Conservation (phyloP, 2,797 vertebrate genomes). For the Garrulus glandarius region DNA sequence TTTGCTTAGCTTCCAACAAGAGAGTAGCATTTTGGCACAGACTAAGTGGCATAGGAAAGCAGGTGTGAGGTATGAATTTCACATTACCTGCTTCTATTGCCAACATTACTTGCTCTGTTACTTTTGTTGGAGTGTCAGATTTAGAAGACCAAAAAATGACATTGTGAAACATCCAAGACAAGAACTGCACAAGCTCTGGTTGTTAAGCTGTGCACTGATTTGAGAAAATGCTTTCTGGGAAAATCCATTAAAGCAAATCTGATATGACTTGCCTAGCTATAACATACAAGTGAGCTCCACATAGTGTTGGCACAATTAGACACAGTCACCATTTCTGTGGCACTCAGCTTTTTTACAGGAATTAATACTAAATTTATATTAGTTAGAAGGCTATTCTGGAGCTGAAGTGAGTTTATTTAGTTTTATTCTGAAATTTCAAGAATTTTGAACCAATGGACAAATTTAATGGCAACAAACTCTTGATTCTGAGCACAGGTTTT, state of each 20-base stretch:
- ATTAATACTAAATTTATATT: background rate
- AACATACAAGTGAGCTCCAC: background rate
- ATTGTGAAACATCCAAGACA: background rate
- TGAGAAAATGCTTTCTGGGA: conserved; percentile 13
- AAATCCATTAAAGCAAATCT: conserved; percentile 23
- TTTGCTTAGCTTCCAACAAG: conserved; percentile 32
- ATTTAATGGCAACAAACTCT: background rate
- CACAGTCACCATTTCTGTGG: background rate
- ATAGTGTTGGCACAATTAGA: background rate
- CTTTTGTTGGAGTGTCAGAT: background rate
- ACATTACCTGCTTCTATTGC: conserved; percentile 43
- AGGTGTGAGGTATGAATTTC: conserved; percentile 53
- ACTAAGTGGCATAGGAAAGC: background rate
- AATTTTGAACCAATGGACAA: background rate
- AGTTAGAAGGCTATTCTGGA: background rate
- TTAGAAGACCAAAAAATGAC: background rate
- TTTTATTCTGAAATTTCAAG: background rate
- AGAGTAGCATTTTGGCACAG: conserved; percentile 37
- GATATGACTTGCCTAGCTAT: background rate
- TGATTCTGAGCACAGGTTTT: background rate
- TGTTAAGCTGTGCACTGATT: background rate
- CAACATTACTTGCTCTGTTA: background rate
- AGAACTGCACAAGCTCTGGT: background rate
- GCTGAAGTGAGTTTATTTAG: background rate
- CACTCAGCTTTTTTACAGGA: background rate